Conservation (phyloP, 2,113 vertebrate species). For the Nycticorax nycticorax region DNA sequence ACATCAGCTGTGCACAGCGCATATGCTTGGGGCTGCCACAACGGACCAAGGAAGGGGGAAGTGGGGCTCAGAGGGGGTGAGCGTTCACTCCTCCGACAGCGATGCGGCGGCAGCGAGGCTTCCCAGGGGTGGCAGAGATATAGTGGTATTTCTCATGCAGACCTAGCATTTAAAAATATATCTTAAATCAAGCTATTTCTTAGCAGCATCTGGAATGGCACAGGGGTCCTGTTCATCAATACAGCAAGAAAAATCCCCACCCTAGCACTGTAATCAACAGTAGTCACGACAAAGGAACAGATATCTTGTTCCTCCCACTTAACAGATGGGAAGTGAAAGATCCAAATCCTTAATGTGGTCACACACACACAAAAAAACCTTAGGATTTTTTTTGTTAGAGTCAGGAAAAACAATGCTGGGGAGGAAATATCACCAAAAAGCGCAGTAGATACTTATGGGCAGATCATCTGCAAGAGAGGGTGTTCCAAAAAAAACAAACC, state of each 20-base stretch:
- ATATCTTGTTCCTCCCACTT: not conserved
- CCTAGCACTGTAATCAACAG: not conserved
- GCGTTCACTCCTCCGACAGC: not conserved
- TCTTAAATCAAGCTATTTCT: not conserved
- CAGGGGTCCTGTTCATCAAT: not conserved
- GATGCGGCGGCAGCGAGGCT: not conserved
- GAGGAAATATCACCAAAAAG: constrained; percentile 34
- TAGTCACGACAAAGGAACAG: not conserved
- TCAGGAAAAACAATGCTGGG: constrained; percentile 1
- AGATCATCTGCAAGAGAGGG: constrained; percentile 34
- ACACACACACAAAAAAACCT: not conserved
- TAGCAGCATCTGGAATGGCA: not conserved
- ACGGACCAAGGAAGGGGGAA: not conserved
- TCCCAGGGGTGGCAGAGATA: not conserved
- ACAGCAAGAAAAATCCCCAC: not conserved
- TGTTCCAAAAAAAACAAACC: constrained; percentile 39
- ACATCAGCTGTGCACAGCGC: not conserved
- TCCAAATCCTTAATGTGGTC: not conserved
- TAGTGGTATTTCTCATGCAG: not conserved
- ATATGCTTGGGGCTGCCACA: not conserved
- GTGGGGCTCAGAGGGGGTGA: not conserved
- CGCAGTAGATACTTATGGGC: constrained; percentile 25
- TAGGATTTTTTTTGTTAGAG: not conserved
- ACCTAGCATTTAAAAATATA: not conserved
- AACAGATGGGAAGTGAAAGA: not conserved